Evolutionary conservation across 2,113 vertebrate genomes (phyloP).

Genomic region (Camarhynchus parvulus): DNA sequence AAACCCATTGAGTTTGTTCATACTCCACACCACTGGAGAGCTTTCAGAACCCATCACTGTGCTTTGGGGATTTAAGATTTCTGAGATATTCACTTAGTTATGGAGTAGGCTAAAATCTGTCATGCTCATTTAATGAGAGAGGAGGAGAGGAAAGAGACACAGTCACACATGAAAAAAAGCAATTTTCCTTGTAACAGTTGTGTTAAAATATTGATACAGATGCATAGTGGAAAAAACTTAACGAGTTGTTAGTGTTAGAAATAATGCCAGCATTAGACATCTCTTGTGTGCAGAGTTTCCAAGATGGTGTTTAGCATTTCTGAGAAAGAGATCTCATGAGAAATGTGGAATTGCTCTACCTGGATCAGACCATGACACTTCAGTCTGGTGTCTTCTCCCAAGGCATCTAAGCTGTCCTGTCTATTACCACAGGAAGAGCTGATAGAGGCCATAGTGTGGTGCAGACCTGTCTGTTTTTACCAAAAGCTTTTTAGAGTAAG

Average conservation of each 20-base stretch:
- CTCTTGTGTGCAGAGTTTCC: constrained; percentile 42
- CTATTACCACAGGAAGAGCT: background rate
- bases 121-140: constrained; percentile 66
- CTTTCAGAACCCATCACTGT: constrained; percentile 49
- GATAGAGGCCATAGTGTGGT: background rate
- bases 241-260: constrained; percentile 64
- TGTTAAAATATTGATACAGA: constrained; percentile 75
- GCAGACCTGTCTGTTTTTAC: background rate
- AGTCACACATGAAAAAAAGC: constrained; percentile 35
- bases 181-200: constrained; percentile 66
- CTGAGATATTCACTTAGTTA: constrained; percentile 65
- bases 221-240: constrained; percentile 57
- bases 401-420: background rate
- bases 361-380: background rate
- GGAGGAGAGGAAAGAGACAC: constrained; percentile 27
- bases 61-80: constrained; percentile 66
- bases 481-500: background rate
- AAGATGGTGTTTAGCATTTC: constrained; percentile 49
- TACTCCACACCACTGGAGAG: constrained; percentile 11
- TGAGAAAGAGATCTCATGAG: constrained; percentile 42
- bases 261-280: constrained; percentile 57
- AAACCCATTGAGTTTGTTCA: background rate
- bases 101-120: constrained; percentile 61
- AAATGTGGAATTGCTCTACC: constrained; percentile 18
- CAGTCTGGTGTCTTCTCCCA: background rate